phyloP scores from a whole-genome alignment of 2,797 vertebrate genomes.

The Chelmon rostratus region DNA sequence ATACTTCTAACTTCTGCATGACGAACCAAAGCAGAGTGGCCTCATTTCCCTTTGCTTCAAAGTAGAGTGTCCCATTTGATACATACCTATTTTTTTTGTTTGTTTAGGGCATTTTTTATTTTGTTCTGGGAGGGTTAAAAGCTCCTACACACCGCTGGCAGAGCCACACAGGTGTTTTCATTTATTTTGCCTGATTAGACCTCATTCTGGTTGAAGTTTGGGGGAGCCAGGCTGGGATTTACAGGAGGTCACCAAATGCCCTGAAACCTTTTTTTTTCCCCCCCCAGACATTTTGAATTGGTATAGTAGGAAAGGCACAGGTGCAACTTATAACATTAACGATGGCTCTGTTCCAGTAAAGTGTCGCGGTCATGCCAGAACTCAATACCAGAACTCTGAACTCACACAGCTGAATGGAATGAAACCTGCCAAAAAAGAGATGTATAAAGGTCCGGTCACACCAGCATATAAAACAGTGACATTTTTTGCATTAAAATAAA shows the following conservation, averaged over 20 bases:
- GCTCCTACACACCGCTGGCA: not conserved
- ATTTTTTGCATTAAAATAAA: not conserved
- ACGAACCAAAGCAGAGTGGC: constrained; percentile 37
- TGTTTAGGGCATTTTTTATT: constrained; percentile 12
- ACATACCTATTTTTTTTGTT: not conserved
- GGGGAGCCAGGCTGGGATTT: not conserved
- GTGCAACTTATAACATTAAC: not conserved
- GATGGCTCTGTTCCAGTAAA: not conserved
- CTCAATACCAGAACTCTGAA: not conserved
- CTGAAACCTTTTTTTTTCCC: not conserved
- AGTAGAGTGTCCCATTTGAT: constrained; percentile 27
- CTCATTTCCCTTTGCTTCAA: constrained; percentile 39
- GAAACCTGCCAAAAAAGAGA: not conserved
- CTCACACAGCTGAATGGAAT: not conserved
- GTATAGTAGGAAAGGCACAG: not conserved
- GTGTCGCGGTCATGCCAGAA: not conserved
- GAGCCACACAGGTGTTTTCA: constrained; percentile 31
- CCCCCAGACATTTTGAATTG: not conserved
- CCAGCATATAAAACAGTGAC: not conserved
- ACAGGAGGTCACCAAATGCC: constrained; percentile 2
- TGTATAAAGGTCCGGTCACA: too few relatives aligned
- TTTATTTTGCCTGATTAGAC: constrained; percentile 35
- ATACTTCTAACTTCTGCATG: constrained; percentile 45
- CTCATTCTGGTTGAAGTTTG: constrained; percentile 7
- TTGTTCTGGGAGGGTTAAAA: constrained; percentile 18